Conservation (phyloP, 2,113 vertebrate species). For the Sander vitreus region DNA sequence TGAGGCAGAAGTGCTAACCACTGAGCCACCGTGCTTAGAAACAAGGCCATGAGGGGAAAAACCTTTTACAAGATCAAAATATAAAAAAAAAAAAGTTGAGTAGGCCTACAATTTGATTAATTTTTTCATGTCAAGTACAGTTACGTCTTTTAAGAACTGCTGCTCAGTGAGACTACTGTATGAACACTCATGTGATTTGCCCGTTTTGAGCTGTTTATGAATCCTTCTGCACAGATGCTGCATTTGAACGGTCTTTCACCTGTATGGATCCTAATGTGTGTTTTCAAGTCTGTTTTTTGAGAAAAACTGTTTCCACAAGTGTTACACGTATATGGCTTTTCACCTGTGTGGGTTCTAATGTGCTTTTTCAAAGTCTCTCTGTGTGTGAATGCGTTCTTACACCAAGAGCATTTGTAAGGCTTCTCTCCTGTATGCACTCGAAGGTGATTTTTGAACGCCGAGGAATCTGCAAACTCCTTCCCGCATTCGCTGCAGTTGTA, state of each 20-base stretch:
- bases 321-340: slow-evolving; percentile 3
- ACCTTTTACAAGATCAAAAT: background rate
- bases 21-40: no score
- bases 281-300: background rate
- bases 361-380: background rate
- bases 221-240: background rate
- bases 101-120: background rate
- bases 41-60: background rate
- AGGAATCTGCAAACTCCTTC: background rate
- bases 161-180: background rate
- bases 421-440: background rate
- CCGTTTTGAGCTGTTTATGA: background rate
- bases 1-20: no score
- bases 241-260: background rate
- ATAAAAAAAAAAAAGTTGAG: background rate
- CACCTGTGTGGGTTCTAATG: background rate
- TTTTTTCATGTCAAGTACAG: background rate
- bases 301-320: background rate
- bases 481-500: background rate
- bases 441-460: background rate
- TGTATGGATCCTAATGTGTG: background rate
- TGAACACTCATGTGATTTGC: background rate
- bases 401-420: background rate
- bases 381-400: background rate
- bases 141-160: background rate